A percentile compares a stretch with the other conserved stretches of the same genome.
phyloP scores from a whole-genome alignment of 2,797 vertebrate genomes.

The Gadopsis bispinosus region DNA sequence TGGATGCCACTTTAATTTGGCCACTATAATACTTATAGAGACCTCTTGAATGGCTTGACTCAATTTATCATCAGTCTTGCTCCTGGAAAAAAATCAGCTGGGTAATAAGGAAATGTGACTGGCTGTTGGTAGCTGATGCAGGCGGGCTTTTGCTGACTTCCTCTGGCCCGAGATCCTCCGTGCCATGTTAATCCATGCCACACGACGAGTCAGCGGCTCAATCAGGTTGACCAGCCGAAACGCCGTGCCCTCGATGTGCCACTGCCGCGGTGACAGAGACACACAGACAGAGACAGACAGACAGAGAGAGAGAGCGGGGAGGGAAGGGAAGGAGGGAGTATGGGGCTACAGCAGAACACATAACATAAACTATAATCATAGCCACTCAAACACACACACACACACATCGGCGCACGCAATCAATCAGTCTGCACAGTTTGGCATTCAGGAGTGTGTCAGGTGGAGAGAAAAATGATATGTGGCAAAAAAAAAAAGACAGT shows the following conservation, averaged over 20 bases:
- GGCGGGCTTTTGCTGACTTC: constrained; percentile 40
- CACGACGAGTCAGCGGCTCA: constrained; percentile 57
- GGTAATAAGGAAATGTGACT: not conserved
- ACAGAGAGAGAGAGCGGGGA: not conserved
- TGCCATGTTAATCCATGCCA: constrained; percentile 50
- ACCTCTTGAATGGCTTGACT: not conserved
- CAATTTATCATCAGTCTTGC: not conserved
- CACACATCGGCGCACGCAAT: constrained; percentile 50
- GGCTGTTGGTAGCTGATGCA: constrained; percentile 11
- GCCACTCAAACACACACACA: constrained; percentile 23
- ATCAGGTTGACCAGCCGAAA: constrained; percentile 68
- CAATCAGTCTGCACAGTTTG: constrained; percentile 63
- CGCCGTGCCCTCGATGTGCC: constrained; percentile 70
- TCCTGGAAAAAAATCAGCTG: not conserved
- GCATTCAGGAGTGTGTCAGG: constrained; percentile 58
- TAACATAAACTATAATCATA: constrained; percentile 71
- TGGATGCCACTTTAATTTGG: not conserved
- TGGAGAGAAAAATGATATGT: constrained; percentile 56
- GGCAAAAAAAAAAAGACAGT: constrained; percentile 20
- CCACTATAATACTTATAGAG: not conserved
- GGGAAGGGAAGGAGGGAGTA: constrained; percentile 13
- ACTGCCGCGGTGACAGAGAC: constrained; percentile 60
- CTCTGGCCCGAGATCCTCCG: constrained; percentile 32
- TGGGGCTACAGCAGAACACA: constrained; percentile 55
- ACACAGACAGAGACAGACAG: constrained; percentile 26